Base-by-base conservation (phyloP, 2,113 vertebrate genomes). In the Oreochromis tanganicae region DNA sequence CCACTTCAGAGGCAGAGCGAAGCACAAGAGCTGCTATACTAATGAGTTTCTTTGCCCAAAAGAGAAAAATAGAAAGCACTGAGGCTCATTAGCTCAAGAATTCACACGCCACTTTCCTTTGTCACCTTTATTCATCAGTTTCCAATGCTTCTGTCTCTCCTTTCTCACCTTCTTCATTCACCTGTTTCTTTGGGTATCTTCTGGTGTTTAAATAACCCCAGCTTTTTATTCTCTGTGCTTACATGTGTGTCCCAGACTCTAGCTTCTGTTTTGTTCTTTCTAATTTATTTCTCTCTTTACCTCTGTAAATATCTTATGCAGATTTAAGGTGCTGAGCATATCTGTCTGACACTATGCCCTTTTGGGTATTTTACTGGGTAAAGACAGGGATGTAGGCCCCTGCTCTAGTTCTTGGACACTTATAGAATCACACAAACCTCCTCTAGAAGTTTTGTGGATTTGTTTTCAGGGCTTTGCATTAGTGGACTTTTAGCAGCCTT, bases 51-150 rank as follows among this genome's bases (percentile, higher is more conserved):
- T 89, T 81, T 48, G 5, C 9, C 68, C 61, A 59, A 38, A 41
- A 36, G 46, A 84, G 81, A 27, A 21, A 46, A 80, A 80, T 6
- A 59, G 88, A 83, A 59, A 85, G 82, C 82, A 29, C 13, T 3
- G 4, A 82, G 36, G 78, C 87, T 94, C 79, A 89, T 88, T 89
- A 90, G 61, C 73, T 61, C 79, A 59, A 24, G 71, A 85, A 83
- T 79, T 81, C 82, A 27, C 52, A 83, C 12, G 5, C 50, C 56
- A 9, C 57, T 86, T 59, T 71, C 29, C 79, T 54, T 80, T 9
- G 8, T 50, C 21, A 10, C 46, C 12, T 75, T 85, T 54, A 50
- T 48, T 87, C 46, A 81, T 84, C 32, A 32, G 17, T 32, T 87
- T 36, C 10, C 54, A 10, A 27, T 8, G 19, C 9, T 32, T 85